phyloP scores from a whole-genome alignment of 1,140 invertebrate species.

The Polypedilum vanderplanki region DNA sequence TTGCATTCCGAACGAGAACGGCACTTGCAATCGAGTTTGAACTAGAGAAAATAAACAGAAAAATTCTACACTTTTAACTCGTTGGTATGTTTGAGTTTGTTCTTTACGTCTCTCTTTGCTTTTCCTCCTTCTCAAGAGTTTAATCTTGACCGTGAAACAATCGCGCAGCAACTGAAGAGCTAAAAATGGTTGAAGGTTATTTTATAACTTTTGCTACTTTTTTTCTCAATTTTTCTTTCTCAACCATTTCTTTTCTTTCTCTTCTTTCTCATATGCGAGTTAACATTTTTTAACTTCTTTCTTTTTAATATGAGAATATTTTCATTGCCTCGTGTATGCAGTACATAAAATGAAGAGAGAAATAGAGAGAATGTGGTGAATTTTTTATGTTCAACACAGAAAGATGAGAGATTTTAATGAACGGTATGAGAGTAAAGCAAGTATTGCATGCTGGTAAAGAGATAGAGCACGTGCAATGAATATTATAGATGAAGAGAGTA shows the following conservation, averaged over 20 bases:
- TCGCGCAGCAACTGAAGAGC: slow-evolving; percentile 9
- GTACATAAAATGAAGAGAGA: not conserved
- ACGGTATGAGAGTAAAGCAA: not conserved
- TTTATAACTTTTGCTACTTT: slow-evolving; percentile 19
- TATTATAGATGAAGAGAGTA: not conserved
- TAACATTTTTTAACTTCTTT: not conserved
- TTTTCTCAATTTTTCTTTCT: slow-evolving; percentile 13
- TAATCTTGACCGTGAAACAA: slow-evolving; percentile 8
- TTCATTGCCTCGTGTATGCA: not conserved
- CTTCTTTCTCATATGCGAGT: no score
- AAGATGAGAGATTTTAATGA: not conserved
- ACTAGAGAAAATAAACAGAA: no score
- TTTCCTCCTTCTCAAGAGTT: not conserved
- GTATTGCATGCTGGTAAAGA: not conserved
- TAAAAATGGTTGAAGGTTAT: slow-evolving; percentile 3
- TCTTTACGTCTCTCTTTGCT: not conserved
- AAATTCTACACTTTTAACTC: not conserved
- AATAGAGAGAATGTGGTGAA: not conserved
- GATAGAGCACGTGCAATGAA: slow-evolving; percentile 1
- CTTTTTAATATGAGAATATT: not conserved
- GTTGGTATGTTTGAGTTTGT: not conserved
- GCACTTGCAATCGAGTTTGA: not conserved
- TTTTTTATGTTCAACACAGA: not conserved
- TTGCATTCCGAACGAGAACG: slow-evolving; percentile 4
- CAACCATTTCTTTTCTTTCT: slow-evolving; percentile 8